phyloP scores from a whole-genome alignment of 1,140 invertebrate genomes.

The Sminthurinus signatus region DNA sequence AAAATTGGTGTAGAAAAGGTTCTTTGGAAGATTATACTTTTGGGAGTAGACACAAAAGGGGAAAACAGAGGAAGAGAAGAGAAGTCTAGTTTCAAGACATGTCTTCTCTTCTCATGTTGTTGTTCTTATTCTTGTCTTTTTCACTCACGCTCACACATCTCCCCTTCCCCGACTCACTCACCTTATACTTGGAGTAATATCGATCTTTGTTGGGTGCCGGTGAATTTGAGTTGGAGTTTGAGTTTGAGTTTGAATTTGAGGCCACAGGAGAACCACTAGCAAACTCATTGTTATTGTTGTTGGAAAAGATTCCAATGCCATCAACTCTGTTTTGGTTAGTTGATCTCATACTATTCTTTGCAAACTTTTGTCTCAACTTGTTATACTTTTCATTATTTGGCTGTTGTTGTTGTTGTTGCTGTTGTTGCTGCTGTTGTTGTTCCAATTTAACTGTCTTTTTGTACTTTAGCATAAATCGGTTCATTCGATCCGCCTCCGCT shows the following conservation, averaged over 20 bases:
- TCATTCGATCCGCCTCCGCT: slow-evolving; percentile 50
- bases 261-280: slow-evolving; percentile 28
- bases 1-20: neutral
- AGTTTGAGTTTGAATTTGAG: neutral
- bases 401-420: no score
- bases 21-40: no score
- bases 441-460: slow-evolving; percentile 52
- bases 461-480: slow-evolving; percentile 59
- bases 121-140: no score
- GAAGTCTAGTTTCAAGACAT: neutral
- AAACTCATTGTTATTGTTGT: slow-evolving; percentile 66
- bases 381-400: slow-evolving; percentile 23
- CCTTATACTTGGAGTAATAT: slow-evolving; percentile 34
- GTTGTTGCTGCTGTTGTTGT: slow-evolving; percentile 26
- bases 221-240: neutral
- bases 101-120: no score
- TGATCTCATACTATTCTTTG: slow-evolving; percentile 55
- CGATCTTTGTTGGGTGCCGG: slow-evolving; percentile 25
- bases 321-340: slow-evolving; percentile 20
- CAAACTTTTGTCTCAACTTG: slow-evolving; percentile 57
- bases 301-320: slow-evolving; percentile 58
- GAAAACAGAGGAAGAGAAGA: neutral
- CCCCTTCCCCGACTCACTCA: neutral
- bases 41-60: neutral
- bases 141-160: no score